phyloP scores from a whole-genome alignment of 2,888 invertebrate species.

The Gryllus longicercus region DNA sequence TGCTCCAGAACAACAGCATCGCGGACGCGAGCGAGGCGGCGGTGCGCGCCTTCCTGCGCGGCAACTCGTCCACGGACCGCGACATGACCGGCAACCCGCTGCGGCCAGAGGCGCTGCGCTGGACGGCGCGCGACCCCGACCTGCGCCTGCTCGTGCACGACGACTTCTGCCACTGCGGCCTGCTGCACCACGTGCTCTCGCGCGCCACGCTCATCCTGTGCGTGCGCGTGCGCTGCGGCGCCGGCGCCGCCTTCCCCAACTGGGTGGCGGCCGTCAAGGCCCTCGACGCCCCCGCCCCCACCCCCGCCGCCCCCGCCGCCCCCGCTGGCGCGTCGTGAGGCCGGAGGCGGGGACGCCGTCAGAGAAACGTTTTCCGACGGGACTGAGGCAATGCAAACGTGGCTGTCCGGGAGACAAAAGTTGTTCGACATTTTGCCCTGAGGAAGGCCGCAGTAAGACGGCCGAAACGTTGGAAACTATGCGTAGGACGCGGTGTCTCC shows the following conservation, averaged over 20 bases:
- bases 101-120: not conserved
- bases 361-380: not conserved
- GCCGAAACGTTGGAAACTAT: too few relatives aligned
- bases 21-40: not conserved
- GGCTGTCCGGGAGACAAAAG: too few relatives aligned
- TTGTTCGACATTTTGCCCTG: too few relatives aligned
- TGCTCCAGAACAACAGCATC: not conserved
- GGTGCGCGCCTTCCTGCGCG: not conserved
- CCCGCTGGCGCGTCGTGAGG: not conserved
- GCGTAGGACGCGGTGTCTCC: too few relatives aligned
- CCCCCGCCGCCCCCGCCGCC: not conserved
- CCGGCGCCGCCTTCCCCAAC: not conserved
- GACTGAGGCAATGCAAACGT: not conserved
- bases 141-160: not conserved
- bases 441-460: too few relatives aligned
- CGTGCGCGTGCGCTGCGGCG: not conserved
- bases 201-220: not conserved
- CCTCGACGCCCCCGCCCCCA: not conserved
- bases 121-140: not conserved
- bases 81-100: not conserved
- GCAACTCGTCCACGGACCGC: not conserved
- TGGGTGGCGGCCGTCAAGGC: conserved; percentile 6
- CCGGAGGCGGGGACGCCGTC: too few relatives aligned
- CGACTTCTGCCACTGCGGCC: not conserved
- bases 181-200: not conserved